Evolutionary conservation across 2,888 invertebrate species (phyloP).

Genomic region (Hemithea aestivaria): DNA sequence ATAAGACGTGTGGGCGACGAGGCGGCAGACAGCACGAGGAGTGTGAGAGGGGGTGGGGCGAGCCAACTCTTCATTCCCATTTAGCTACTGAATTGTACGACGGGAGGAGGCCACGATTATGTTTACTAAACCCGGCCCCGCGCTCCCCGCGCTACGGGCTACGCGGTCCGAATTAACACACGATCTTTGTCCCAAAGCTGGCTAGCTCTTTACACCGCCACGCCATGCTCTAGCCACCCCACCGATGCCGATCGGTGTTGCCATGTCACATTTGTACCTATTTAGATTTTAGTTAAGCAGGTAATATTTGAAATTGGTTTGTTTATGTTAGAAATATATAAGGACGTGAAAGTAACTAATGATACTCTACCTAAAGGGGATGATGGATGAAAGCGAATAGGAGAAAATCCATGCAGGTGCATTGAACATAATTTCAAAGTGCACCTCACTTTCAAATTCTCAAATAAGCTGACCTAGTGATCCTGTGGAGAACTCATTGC

Average conservation of each 20-base stretch:
- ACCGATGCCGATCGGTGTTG: constrained; percentile 38
- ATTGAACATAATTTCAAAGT: too few species aligned
- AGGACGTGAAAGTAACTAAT: constrained; percentile 20
- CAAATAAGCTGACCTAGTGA: too few species aligned
- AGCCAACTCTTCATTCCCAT: constrained; percentile 72
- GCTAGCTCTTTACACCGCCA: constrained; percentile 41
- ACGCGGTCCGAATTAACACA: constrained; percentile 72
- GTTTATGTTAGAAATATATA: constrained; percentile 23
- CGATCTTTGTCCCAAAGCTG: constrained; percentile 65
- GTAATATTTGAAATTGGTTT: constrained; percentile 24
- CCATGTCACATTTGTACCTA: constrained; percentile 39
- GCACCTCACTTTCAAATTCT: too few species aligned
- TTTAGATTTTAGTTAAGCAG: constrained; percentile 29
- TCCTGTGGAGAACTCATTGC: neutral
- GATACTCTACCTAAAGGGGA: too few species aligned
- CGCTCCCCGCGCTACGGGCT: constrained; percentile 58
- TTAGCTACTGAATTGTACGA: constrained; percentile 74
- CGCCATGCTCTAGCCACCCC: constrained; percentile 18
- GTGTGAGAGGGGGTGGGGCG: constrained; percentile 48
- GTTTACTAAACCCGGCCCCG: constrained; percentile 70
- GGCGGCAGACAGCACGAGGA: constrained; percentile 49
- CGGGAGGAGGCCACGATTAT: constrained; percentile 72
- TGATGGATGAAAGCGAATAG: too few species aligned
- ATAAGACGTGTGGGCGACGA: constrained; percentile 61
- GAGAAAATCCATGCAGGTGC: too few species aligned